Evolutionary conservation across 2,113 vertebrate genomes (phyloP).

Genomic region (Chionis minor): DNA sequence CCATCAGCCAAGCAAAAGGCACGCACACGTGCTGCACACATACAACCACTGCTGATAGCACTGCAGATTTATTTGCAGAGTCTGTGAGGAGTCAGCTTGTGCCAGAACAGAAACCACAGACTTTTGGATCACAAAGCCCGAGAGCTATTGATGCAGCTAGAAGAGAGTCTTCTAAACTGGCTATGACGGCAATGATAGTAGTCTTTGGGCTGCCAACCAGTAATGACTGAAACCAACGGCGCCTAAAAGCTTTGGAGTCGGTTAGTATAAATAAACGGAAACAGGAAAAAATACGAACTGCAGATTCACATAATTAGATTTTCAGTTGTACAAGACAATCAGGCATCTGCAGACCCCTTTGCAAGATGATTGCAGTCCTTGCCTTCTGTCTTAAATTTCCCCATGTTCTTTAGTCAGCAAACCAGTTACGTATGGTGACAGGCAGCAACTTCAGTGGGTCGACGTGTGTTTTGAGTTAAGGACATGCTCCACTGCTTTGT

Average conservation of each 20-base stretch:
- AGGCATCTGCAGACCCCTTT: conserved; percentile 6
- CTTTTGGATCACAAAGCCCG: neutral
- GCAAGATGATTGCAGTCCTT: neutral
- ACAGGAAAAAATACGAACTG: neutral
- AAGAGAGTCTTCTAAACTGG: neutral
- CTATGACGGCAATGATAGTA: neutral
- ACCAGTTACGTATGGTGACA: neutral
- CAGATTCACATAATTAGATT: neutral
- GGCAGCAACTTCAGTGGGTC: neutral
- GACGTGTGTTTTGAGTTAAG: neutral
- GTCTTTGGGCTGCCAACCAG: neutral
- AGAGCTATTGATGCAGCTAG: neutral
- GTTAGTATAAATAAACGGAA: neutral
- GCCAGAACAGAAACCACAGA: conserved; percentile 12
- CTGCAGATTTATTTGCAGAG: conserved; percentile 16
- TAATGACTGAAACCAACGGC: neutral
- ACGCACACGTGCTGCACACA: neutral
- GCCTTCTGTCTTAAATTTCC: conserved; percentile 16
- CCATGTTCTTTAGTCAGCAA: neutral
- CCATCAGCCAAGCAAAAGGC: neutral
- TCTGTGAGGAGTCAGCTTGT: neutral
- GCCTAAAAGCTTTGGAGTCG: neutral
- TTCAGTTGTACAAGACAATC: neutral
- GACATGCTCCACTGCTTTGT: neutral
- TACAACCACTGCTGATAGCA: neutral